These are phyloP conservation scores for Dendrolimus kikuchii DNA, from an alignment of 1,140 invertebrate species.

Conservation along the genomic window DNA sequence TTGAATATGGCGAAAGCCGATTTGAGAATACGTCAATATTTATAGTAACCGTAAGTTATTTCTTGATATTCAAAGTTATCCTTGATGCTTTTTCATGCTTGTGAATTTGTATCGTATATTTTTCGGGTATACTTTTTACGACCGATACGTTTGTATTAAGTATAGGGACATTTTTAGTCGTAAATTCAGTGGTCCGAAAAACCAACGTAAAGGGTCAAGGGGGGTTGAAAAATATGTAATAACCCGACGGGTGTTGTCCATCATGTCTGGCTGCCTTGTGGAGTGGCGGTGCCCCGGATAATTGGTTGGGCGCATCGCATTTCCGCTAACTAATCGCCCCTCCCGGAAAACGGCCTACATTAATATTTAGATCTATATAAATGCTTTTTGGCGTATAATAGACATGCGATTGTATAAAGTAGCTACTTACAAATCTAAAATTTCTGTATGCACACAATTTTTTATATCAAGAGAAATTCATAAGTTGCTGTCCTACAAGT, in stretches of 20 bases:
- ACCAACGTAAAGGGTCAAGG: conserved; percentile 26
- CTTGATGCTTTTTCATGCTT: conserved; percentile 10
- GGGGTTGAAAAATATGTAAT: conserved; percentile 21
- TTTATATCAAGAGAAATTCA: too few species aligned
- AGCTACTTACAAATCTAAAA: too few species aligned
- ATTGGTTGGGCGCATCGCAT: conserved; percentile 28
- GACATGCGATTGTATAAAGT: too few species aligned
- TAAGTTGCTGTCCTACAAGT: too few species aligned
- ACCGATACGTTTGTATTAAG: conserved; percentile 9
- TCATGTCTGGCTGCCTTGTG: conserved; percentile 32
- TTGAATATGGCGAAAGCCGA: conserved; percentile 20
- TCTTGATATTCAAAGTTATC: conserved; percentile 17
- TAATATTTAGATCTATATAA: background rate
- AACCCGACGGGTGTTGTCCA: conserved; percentile 40
- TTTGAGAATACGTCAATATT: conserved; percentile 24
- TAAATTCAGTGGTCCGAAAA: conserved; percentile 17
- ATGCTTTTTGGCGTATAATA: too few species aligned
- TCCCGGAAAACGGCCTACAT: conserved; percentile 10
- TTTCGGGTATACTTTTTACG: conserved; percentile 9
- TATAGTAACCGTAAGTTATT: conserved; percentile 20
- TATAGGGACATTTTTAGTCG: conserved; percentile 8
- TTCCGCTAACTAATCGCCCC: conserved; percentile 19
- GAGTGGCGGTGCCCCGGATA: conserved; percentile 29
- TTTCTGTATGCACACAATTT: too few species aligned
- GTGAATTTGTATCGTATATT: conserved; percentile 4